A percentile compares a stretch with the other conserved stretches of the same genome.
Evolutionary conservation across 2,113 vertebrate species (phyloP).

Genomic region (chimpanzee (Pan troglodytes)): NHGRI_mPanTro3-v2.1_pri NC_072421.2:120848001-120848500

Average conservation of each 20-base stretch:
- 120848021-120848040: background rate
- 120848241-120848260: constrained; percentile 65
- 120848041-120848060: constrained; percentile 72
- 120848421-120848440: constrained; percentile 74
- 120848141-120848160: constrained; percentile 76
- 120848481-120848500: constrained; percentile 65
- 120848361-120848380: constrained; percentile 57
- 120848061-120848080: constrained; percentile 73
- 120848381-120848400: constrained; percentile 71
- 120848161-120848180: constrained; percentile 74
- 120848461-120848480: constrained; percentile 61
- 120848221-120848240: constrained; percentile 70
- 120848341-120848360: constrained; percentile 61
- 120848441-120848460: constrained; percentile 71
- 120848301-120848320: constrained; percentile 67
- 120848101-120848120: constrained; percentile 72
- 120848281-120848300: constrained; percentile 74
- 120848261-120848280: constrained; percentile 70
- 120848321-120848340: constrained; percentile 62
- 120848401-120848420: constrained; percentile 70
- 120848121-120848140: constrained; percentile 77
- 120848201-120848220: constrained; percentile 72
- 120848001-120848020: constrained; percentile 42
- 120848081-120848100: constrained; percentile 69
- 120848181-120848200: constrained; percentile 34